Conservation (phyloP, 2,888 invertebrate genomes). For the Lithosia quadra region DNA sequence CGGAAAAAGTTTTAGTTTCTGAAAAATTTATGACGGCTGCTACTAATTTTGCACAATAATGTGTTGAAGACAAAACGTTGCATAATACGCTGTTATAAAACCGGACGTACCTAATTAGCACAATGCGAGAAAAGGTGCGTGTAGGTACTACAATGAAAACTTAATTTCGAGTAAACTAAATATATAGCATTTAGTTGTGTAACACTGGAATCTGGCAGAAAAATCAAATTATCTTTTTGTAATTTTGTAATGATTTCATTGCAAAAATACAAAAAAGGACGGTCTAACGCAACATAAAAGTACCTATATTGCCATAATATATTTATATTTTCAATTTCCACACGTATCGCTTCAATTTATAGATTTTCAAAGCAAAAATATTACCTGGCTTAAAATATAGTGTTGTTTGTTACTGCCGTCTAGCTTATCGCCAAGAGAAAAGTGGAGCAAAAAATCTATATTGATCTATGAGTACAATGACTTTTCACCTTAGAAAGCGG, state of each 20-base stretch:
- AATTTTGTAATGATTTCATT: background rate
- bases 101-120: conserved; percentile 9
- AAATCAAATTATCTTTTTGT: background rate
- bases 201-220: background rate
- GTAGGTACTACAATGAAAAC: background rate
- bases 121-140: background rate
- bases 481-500: conserved; percentile 21
- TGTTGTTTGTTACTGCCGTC: conserved; percentile 16
- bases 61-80: conserved; percentile 1
- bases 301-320: background rate
- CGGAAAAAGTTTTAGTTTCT: background rate
- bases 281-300: background rate
- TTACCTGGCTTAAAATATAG: background rate
- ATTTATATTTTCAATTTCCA: too few species aligned
- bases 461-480: conserved; percentile 25
- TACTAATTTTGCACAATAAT: conserved; percentile 4
- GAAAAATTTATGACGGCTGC: conserved; percentile 2
- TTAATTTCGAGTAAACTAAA: background rate
- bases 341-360: too few species aligned
- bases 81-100: conserved; percentile 10
- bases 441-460: conserved; percentile 26
- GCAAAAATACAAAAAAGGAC: background rate
- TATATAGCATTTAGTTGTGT: background rate
- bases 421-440: conserved; percentile 21
- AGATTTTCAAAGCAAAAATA: background rate